These are phyloP conservation scores for Dione vanillae DNA, from an alignment of 2,888 invertebrate genomes.

Conservation along the genomic window DNA sequence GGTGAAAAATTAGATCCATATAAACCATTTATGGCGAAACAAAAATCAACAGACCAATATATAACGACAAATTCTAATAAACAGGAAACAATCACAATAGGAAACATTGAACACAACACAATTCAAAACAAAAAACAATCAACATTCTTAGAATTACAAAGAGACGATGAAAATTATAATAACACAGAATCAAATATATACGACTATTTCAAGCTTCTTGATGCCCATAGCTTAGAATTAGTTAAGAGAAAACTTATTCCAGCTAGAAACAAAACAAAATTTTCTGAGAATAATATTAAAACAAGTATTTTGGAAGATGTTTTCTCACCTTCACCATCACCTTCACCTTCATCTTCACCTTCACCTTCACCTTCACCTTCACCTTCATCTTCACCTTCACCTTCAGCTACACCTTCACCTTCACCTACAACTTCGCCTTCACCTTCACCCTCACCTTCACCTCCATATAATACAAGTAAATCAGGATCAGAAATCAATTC, in stretches of 20 bases:
- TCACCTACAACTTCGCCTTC: background rate
- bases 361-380: background rate
- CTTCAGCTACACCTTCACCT: background rate
- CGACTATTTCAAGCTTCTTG: constrained; percentile 40
- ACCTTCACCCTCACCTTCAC: background rate
- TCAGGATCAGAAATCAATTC: background rate
- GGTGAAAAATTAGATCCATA: background rate
- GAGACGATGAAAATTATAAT: constrained; percentile 28
- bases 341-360: background rate
- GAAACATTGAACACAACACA: constrained; percentile 11
- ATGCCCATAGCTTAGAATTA: constrained; percentile 47
- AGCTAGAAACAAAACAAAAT: constrained; percentile 10
- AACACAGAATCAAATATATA: constrained; percentile 35
- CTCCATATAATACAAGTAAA: background rate
- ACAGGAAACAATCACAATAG: constrained; percentile 13
- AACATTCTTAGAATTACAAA: constrained; percentile 9
- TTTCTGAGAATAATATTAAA: constrained; percentile 1
- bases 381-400: background rate
- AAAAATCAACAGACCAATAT: constrained; percentile 3
- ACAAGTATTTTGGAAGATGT: background rate
- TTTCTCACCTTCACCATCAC: background rate
- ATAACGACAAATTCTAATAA: background rate
- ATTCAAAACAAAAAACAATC: background rate
- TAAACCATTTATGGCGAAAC: constrained; percentile 14
- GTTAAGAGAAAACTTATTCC: constrained; percentile 49